A percentile compares a stretch with the other conserved stretches of the same genome.
Conservation (phyloP, 2,888 invertebrate genomes). For the Helobdella robusta region DNA sequence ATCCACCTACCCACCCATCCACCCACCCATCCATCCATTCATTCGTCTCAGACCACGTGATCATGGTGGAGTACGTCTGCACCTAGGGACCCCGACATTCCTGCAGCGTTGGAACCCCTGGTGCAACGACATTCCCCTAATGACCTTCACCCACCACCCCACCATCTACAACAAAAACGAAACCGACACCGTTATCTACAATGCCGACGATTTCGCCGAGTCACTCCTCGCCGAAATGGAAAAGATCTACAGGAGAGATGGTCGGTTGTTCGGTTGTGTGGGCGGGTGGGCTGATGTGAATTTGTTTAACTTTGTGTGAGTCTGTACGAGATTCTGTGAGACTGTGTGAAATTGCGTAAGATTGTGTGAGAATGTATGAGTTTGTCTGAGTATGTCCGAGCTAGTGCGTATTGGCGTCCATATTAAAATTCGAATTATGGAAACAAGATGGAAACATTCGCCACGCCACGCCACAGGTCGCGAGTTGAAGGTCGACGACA, state of each 20-base stretch:
- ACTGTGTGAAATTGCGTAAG: background rate
- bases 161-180: conserved; percentile 46
- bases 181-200: conserved; percentile 46
- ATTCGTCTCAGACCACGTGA: conserved; percentile 59
- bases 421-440: background rate
- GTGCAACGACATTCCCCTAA: conserved; percentile 66
- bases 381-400: background rate
- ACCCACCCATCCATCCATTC: too few relatives aligned
- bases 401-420: background rate
- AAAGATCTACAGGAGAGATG: conserved; percentile 7
- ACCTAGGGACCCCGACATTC: conserved; percentile 62
- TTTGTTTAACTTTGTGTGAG: background rate
- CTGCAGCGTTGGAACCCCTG: conserved; percentile 71
- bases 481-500: conserved; percentile 41
- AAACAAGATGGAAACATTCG: background rate
- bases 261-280: background rate
- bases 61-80: conserved; percentile 62
- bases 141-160: conserved; percentile 72
- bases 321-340: background rate
- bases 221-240: conserved; percentile 37
- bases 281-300: background rate
- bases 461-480: conserved; percentile 29
- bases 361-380: background rate
- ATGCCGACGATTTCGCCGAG: conserved; percentile 50
- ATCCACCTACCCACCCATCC: too few relatives aligned